Conservation (phyloP, 2,888 invertebrate genomes). For the Temnothorax unifasciatus region DNA sequence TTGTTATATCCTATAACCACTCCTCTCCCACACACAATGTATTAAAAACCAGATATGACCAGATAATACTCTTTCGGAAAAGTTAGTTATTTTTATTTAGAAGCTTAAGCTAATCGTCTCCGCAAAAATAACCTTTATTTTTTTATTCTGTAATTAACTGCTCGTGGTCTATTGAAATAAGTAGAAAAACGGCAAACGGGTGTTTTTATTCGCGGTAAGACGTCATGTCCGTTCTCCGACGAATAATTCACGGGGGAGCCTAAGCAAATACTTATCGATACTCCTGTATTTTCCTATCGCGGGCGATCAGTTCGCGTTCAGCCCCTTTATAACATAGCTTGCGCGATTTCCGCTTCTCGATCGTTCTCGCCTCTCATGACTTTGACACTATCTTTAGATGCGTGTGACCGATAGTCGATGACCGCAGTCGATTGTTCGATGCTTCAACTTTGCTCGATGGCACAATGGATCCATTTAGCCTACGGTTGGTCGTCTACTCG, state of each 20-base stretch:
- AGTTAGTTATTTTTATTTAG: constrained; percentile 7
- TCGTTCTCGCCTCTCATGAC: constrained; percentile 19
- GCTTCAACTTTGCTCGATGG: constrained; percentile 73
- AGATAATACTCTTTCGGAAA: background rate
- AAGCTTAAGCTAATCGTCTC: constrained; percentile 1
- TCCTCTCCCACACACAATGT: background rate
- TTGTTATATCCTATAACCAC: background rate
- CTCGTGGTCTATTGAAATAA: constrained; percentile 25
- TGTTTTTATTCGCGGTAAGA: constrained; percentile 62
- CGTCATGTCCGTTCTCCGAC: constrained; percentile 54
- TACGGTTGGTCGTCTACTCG: constrained; percentile 73
- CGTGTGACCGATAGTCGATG: constrained; percentile 52
- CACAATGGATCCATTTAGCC: constrained; percentile 76
- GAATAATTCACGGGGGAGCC: constrained; percentile 55
- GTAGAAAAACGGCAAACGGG: constrained; percentile 27
- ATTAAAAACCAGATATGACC: background rate
- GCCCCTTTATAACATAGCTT: background rate
- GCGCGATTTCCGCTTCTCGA: constrained; percentile 13
- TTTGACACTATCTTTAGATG: constrained; percentile 40
- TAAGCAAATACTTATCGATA: constrained; percentile 67
- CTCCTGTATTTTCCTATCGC: constrained; percentile 59
- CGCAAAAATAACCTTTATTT: constrained; percentile 19
- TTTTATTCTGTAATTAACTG: constrained; percentile 23
- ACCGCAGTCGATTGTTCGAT: constrained; percentile 69
- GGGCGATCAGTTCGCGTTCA: constrained; percentile 40